phyloP scores from a whole-genome alignment of 1,140 invertebrate species.

The Cepaea nemoralis region DNA sequence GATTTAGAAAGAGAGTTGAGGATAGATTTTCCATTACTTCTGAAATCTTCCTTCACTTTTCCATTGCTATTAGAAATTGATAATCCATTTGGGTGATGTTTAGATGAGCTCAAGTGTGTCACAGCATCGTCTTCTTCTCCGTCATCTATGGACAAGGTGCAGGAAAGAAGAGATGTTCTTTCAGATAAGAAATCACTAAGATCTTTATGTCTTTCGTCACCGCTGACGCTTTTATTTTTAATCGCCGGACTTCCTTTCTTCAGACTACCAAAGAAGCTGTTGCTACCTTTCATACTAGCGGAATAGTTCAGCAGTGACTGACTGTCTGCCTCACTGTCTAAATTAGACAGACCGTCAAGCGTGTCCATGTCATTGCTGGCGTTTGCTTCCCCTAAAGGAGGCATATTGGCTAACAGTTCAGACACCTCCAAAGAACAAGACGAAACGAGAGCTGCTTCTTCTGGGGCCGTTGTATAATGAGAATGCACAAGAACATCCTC shows the following conservation, averaged over 20 bases:
- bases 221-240: constrained; percentile 18
- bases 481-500: not conserved
- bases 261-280: not conserved
- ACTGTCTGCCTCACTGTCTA: constrained; percentile 35
- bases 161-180: constrained; percentile 38
- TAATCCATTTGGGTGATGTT: constrained; percentile 13
- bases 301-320: constrained; percentile 36
- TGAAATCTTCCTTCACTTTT: constrained; percentile 30
- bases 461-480: not conserved
- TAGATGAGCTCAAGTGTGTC: constrained; percentile 23
- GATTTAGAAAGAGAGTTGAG: constrained; percentile 26
- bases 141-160: constrained; percentile 33
- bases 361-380: constrained; percentile 35
- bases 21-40: constrained; percentile 33
- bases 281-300: not conserved
- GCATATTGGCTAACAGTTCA: constrained; percentile 38
- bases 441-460: constrained; percentile 32
- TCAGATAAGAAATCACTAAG: constrained; percentile 35
- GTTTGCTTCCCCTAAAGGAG: constrained; percentile 22
- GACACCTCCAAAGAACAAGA: constrained; percentile 40
- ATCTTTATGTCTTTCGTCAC: constrained; percentile 9
- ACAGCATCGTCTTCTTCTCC: constrained; percentile 20
- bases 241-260: not conserved
- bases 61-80: constrained; percentile 15
- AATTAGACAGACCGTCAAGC: constrained; percentile 31